Conservation (phyloP, 2,113 vertebrate genomes). For the Heterotis niloticus region DNA sequence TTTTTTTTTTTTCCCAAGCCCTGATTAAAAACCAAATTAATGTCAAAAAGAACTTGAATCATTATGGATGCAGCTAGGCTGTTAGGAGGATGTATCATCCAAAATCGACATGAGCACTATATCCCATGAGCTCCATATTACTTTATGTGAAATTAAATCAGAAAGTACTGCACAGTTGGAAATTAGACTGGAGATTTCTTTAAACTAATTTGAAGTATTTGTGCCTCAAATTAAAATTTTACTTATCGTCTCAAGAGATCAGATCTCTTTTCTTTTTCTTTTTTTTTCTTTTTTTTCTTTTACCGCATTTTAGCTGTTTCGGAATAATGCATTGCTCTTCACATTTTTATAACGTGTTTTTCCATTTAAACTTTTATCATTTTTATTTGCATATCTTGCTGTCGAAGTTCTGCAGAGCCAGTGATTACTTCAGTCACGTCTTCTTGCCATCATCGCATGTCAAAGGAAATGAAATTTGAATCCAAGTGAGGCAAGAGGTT, state of each 20-base stretch:
- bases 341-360: no score
- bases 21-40: constrained; percentile 14
- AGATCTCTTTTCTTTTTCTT: background rate
- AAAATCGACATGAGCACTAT: constrained; percentile 11
- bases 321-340: background rate
- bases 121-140: background rate
- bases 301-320: background rate
- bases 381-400: no score
- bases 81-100: constrained; percentile 4
- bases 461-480: no score
- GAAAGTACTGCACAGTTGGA: background rate
- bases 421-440: background rate
- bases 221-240: constrained; percentile 13
- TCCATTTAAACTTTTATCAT: no score
- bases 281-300: background rate
- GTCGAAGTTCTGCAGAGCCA: background rate
- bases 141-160: constrained; percentile 15
- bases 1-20: no score
- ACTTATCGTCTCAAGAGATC: background rate
- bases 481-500: no score
- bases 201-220: constrained; percentile 19
- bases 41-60: constrained; percentile 8
- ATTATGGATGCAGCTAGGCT: constrained; percentile 14
- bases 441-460: background rate
- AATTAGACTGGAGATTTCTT: constrained; percentile 15